Base-by-base conservation (phyloP, 1,140 invertebrate species). In the Drosophila chauvacae region DNA sequence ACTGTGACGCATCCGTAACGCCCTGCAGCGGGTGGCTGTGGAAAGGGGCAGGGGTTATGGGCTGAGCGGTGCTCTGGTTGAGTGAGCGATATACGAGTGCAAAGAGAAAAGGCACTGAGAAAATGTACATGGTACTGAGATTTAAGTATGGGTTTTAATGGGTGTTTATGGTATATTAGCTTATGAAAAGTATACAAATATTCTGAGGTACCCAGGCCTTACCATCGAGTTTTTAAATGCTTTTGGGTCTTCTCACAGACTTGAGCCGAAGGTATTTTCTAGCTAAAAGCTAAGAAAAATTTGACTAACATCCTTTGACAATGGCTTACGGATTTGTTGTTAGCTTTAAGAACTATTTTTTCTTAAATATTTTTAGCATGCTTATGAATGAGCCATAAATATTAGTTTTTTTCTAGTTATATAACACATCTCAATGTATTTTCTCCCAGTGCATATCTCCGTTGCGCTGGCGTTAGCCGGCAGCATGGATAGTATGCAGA, bases 1-100 rank as follows among this genome's bases (percentile, higher is more conserved):
- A 90, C 73, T 69, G 73, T 88, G 85, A 88, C 85, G 85, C 85
- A 90, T 88, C 71, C 47, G 74, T 20, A 44, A 58, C 62, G 66
- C 62, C 48, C 66, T 70, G 30, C 28, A 39, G 73, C 56, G 28
- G 62, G 10, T 35, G 37, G 65, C 47, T 59, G 39, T 3, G 0
- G 0, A 33, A 41, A 30, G n/a, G 23, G 26, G 26, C 4, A 13
- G 63, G 42, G 63, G n/a, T 23, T 18, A 39, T 42, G 53, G 55
- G 16, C 16, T n/a, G 23, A 63, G 53, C 4, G 37, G 26, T 33
- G 20, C 37, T 45, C 23, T 68, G 66, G 35, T 69, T 62, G 73
- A 68, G 44, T 74, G 77, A 81, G 69, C 61, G 55, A 83, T 88
- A 61, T 71, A 66, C 53, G 55, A 10, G 41, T 62, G 55, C 53